phyloP scores from a whole-genome alignment of 2,797 vertebrate species.

The Hafferia zeledoni region DNA sequence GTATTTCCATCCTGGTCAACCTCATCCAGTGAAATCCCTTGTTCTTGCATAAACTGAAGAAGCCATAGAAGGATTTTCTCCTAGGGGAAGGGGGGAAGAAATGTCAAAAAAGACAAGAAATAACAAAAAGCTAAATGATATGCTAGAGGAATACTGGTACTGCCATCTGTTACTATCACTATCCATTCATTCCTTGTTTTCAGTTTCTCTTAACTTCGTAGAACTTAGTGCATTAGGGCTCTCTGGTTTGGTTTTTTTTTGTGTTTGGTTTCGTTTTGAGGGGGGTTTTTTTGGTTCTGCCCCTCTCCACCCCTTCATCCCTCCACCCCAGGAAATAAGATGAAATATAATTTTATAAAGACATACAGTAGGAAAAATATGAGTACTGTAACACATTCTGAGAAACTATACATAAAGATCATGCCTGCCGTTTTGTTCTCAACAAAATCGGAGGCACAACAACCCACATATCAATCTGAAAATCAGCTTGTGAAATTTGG shows the following conservation, averaged over 20 bases:
- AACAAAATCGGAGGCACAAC: not conserved
- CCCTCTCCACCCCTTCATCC: too few species aligned
- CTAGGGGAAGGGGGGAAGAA: conserved; percentile 66
- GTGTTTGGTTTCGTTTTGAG: too few species aligned
- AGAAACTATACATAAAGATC: not conserved
- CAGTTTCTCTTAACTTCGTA: not conserved
- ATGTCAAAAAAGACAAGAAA: not conserved
- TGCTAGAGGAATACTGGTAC: not conserved
- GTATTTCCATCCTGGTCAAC: conserved; percentile 94
- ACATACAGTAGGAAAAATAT: not conserved
- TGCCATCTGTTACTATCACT: not conserved
- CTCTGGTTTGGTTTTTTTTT: not conserved
- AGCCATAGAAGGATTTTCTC: conserved; percentile 97
- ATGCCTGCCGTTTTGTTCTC: not conserved
- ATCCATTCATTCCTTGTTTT: not conserved
- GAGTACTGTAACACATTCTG: not conserved
- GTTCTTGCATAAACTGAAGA: conserved; percentile 99
- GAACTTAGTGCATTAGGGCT: not conserved
- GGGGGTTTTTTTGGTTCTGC: not conserved
- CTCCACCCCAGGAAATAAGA: not conserved
- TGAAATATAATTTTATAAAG: not conserved
- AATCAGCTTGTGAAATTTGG: not conserved
- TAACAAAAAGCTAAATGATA: not conserved
- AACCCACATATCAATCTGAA: not conserved
- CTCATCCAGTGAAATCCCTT: conserved; percentile 95